Conservation (phyloP, 2,797 vertebrate genomes). For the Xyrichtys novacula region DNA sequence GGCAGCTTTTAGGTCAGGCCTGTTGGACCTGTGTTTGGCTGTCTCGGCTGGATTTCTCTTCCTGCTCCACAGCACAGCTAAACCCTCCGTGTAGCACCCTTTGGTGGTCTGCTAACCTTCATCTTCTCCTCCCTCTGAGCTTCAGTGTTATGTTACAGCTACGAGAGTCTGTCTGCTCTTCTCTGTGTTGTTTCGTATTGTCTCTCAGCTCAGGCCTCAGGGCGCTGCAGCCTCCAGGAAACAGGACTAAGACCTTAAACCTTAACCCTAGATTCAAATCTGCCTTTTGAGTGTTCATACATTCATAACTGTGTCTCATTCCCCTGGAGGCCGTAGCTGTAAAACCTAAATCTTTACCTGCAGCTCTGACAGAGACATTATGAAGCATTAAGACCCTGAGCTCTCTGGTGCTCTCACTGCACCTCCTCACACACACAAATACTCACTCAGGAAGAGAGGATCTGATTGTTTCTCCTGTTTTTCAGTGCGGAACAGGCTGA, state of each 20-base stretch:
- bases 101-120: background rate
- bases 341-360: background rate
- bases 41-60: background rate
- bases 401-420: background rate
- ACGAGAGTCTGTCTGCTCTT: background rate
- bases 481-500: constrained; percentile 92
- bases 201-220: constrained; percentile 11
- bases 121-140: constrained; percentile 2
- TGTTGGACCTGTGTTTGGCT: background rate
- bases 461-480: constrained; percentile 55
- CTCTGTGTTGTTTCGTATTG: constrained; percentile 15
- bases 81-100: background rate
- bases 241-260: too few relatives aligned
- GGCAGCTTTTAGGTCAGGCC: constrained; percentile 3
- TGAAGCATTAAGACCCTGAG: constrained; percentile 23
- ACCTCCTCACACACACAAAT: background rate
- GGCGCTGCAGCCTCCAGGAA: background rate
- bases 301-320: background rate
- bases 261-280: background rate
- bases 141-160: constrained; percentile 12
- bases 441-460: background rate
- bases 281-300: background rate
- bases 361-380: constrained; percentile 27
- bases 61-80: constrained; percentile 1
- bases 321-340: constrained; percentile 14